phyloP scores from a whole-genome alignment of 2,888 invertebrate species.

The Hirtodrosophila confusa region DNA sequence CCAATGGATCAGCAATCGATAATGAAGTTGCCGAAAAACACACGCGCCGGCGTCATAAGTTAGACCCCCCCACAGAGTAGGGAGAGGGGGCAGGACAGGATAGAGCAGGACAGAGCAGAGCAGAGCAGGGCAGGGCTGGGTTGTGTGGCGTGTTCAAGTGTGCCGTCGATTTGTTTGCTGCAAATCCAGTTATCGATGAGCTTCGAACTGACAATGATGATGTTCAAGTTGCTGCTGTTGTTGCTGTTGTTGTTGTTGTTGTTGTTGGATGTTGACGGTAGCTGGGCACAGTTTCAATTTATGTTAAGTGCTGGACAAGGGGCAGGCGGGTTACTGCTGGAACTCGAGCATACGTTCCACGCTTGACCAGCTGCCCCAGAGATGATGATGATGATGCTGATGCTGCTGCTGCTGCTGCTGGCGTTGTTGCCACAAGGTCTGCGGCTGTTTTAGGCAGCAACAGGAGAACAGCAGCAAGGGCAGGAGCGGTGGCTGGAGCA shows the following conservation, averaged over 20 bases:
- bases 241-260: conserved; percentile 1
- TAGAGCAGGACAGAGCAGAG: no score
- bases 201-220: conserved; percentile 29
- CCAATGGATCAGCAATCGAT: conserved; percentile 77
- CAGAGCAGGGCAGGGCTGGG: neutral
- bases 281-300: conserved; percentile 58
- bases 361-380: conserved; percentile 18
- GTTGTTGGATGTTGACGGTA: conserved; percentile 22
- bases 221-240: conserved; percentile 13
- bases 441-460: no score
- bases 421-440: no score
- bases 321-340: conserved; percentile 1
- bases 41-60: conserved; percentile 71
- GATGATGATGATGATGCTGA: no score
- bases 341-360: conserved; percentile 42
- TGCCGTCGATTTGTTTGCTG: conserved; percentile 74
- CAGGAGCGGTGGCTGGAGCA: no score
- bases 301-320: conserved; percentile 48
- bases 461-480: no score
- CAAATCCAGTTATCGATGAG: conserved; percentile 81
- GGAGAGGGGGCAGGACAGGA: neutral
- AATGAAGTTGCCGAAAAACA: conserved; percentile 76
- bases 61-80: conserved; percentile 19
- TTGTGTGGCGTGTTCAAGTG: conserved; percentile 52
- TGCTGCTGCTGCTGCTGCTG: no score